Evolutionary conservation across 1,140 invertebrate genomes (phyloP), one percentile per base, ranked within the genome.

Genomic region (Pectinophora gossypiella): DNA sequence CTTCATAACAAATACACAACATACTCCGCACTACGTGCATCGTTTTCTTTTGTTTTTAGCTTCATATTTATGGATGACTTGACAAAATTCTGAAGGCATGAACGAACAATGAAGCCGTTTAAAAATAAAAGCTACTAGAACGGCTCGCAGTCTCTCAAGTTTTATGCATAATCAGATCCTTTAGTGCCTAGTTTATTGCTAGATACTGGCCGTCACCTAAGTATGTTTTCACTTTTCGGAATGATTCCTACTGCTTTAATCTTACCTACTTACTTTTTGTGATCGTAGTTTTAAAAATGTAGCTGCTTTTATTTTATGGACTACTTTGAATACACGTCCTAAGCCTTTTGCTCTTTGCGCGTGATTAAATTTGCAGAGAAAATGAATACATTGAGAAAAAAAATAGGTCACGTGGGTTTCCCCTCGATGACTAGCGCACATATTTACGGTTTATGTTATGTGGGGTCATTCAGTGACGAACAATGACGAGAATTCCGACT

Each of bases 1-100:
- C 35, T 42, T 50, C 50, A 23, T 52, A 45, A 52, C 18, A 52
- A 54, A 48, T 21, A 50, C 27, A n/a, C 27, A 32, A 32, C 27
- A n/a, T 32, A 12, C n/a, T 9, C 27, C 27, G n/a, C 27, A 32
- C 27, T 32, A 32, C 27, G 9, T 32, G 27, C n/a, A 32, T 9
- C 27, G 27, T 32, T 9, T n/a, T 32, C 27, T 32, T 32, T 32
- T 32, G 27, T 32, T 32, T n/a, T 32, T n/a, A n/a, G 27, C 27
- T 32, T 32, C 27, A 32, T 7, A 32, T 32, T 32, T 32, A 32
- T 32, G 27, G n/a, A 32, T 32, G 27, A 32, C n/a, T n/a, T n/a
- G n/a, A n/a, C n/a, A n/a, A n/a, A n/a, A n/a, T n/a, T n/a, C n/a
- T n/a, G n/a, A n/a, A n/a, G n/a, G n/a, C n/a, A n/a, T n/a, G n/a